A percentile compares a stretch with the other conserved stretches of the same genome.
Evolutionary conservation across 2,888 invertebrate species (phyloP).

Genomic region (Keiferia lycopersicella): DNA sequence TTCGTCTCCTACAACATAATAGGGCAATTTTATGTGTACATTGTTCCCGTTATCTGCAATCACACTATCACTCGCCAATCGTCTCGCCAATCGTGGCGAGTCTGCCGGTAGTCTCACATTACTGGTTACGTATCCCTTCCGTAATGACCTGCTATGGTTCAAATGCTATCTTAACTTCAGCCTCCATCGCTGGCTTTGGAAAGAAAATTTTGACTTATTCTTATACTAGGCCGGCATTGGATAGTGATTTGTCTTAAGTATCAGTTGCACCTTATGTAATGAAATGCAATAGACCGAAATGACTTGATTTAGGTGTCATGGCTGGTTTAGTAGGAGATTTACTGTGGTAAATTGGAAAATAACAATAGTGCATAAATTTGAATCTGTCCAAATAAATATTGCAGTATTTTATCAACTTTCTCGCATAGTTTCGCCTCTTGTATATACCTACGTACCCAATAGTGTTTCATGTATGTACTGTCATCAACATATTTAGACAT

Average conservation of each 20-base stretch:
- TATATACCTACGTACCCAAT: no score
- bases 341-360: slow-evolving; percentile 4
- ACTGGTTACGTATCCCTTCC: slow-evolving; percentile 11
- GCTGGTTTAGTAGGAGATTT: background rate
- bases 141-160: slow-evolving; percentile 1
- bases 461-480: no score
- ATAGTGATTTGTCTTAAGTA: background rate
- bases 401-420: background rate
- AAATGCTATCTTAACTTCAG: background rate
- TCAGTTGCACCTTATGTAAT: background rate
- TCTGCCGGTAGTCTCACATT: slow-evolving; percentile 14
- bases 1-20: background rate
- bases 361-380: slow-evolving; percentile 5
- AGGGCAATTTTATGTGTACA: slow-evolving; percentile 5
- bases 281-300: background rate
- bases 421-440: background rate
- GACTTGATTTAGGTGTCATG: slow-evolving; percentile 9
- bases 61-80: slow-evolving; percentile 9
- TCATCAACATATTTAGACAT: no score
- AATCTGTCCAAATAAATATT: background rate
- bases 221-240: background rate
- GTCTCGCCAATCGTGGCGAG: slow-evolving; percentile 1
- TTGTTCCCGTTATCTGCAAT: slow-evolving; percentile 2
- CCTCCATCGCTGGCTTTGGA: background rate
- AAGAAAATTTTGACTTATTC: background rate